These are phyloP conservation scores for Heterodera filipjevi DNA, from an alignment of 2,888 invertebrate species.

Conservation along the genomic window DNA sequence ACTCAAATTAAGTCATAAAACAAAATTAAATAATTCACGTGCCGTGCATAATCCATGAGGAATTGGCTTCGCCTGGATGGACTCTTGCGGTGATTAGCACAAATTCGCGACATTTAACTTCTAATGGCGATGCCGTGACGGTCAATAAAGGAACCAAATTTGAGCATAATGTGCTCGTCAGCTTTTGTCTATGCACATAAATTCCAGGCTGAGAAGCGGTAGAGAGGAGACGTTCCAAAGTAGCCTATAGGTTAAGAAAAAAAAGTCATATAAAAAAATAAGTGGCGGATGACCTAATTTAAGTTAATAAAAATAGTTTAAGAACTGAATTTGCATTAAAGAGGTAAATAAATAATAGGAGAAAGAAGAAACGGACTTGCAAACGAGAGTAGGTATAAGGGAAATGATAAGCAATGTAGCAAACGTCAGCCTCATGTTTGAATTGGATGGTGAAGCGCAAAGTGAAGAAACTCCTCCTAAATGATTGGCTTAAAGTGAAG, in stretches of 20 bases:
- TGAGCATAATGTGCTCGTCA: slow-evolving; percentile 76
- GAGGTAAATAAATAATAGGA: no score
- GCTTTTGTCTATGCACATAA: slow-evolving; percentile 67
- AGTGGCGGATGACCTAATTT: no score
- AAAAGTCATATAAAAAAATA: no score
- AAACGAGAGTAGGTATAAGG: slow-evolving; percentile 80
- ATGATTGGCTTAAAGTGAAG: no score
- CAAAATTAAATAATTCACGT: not conserved
- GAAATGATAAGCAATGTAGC: slow-evolving; percentile 84
- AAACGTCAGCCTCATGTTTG: slow-evolving; percentile 77
- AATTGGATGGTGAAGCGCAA: slow-evolving; percentile 80
- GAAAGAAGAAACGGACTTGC: slow-evolving; percentile 41
- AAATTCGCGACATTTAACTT: slow-evolving; percentile 59
- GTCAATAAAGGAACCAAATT: slow-evolving; percentile 80
- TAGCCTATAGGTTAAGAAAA: no score
- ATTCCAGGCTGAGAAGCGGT: slow-evolving; percentile 62
- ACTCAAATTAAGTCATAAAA: not conserved
- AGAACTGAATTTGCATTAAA: no score
- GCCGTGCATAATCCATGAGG: slow-evolving; percentile 86
- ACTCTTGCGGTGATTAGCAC: slow-evolving; percentile 80
- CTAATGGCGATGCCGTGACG: slow-evolving; percentile 70
- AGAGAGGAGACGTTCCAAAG: slow-evolving; percentile 37
- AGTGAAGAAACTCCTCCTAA: slow-evolving; percentile 72
- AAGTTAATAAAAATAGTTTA: no score
- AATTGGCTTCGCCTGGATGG: slow-evolving; percentile 85